These are phyloP conservation scores for Origma solitaria DNA, from an alignment of 2,113 vertebrate genomes.

Conservation along the genomic window DNA sequence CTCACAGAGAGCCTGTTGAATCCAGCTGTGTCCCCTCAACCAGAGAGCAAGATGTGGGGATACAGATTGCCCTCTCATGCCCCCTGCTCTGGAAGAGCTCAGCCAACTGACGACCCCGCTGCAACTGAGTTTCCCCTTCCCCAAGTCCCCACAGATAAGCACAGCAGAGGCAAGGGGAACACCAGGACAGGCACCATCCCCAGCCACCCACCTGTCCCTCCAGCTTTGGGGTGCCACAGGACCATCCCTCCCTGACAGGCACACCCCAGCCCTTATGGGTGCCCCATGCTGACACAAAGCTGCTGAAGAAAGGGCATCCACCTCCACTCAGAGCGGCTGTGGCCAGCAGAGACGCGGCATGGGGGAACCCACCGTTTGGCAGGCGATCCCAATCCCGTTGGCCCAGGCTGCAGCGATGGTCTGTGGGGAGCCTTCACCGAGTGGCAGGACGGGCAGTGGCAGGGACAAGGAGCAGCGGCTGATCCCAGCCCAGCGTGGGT, in stretches of 20 bases:
- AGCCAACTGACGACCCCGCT: rapidly evolving
- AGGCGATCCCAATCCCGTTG: neutral
- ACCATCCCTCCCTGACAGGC: neutral
- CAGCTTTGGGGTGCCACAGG: neutral
- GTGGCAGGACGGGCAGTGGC: neutral
- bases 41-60: neutral
- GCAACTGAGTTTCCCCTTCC: neutral
- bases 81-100: neutral
- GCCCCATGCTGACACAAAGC: neutral
- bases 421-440: neutral
- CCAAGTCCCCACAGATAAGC: neutral
- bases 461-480: neutral
- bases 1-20: neutral
- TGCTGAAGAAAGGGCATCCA: neutral
- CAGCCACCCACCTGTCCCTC: neutral
- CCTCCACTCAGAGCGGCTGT: neutral
- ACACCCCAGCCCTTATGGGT: neutral
- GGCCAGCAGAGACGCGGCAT: rapidly evolving
- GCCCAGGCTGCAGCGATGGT: neutral
- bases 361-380: constrained; percentile 21
- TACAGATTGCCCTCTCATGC: neutral
- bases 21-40: neutral
- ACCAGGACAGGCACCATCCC: neutral
- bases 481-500: neutral
- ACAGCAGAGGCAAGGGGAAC: neutral